Evolutionary conservation across 2,888 invertebrate species (phyloP).

Genomic region (Loripinus fragilis): DNA sequence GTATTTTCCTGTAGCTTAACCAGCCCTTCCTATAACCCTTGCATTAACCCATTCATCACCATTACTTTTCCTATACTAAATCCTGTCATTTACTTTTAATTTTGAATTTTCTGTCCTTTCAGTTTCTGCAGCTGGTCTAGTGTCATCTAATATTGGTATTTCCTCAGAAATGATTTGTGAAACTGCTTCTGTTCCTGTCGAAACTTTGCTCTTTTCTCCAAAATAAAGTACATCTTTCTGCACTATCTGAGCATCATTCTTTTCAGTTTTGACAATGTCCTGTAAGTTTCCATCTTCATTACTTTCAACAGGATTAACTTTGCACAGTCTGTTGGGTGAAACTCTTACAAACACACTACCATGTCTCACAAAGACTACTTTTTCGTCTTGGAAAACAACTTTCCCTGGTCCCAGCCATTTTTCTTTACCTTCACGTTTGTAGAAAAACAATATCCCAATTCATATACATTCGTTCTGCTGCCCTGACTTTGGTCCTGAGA

Average conservation of each 20-base stretch:
- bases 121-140: not conserved
- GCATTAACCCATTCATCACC: constrained; percentile 39
- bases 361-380: constrained; percentile 38
- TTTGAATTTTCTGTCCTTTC: not conserved
- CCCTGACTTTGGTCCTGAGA: constrained; percentile 51
- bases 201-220: not conserved
- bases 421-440: constrained; percentile 52
- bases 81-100: constrained; percentile 29
- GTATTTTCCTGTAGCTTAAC: constrained; percentile 44
- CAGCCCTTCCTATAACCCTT: constrained; percentile 39
- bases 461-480: constrained; percentile 57
- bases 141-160: not conserved
- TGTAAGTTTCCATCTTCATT: not conserved
- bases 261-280: not conserved
- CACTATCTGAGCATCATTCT: not conserved
- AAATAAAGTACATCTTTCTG: not conserved
- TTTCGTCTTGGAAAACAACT: constrained; percentile 68
- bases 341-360: constrained; percentile 58
- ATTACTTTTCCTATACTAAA: constrained; percentile 28
- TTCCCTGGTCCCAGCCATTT: constrained; percentile 57
- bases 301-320: not conserved
- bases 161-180: not conserved
- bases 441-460: constrained; percentile 62
- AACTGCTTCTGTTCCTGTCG: not conserved
- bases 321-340: constrained; percentile 61